A percentile compares a stretch with the other conserved stretches of the same genome.
Conservation (phyloP, 2,888 invertebrate species). For the Matsumyia berberina region DNA sequence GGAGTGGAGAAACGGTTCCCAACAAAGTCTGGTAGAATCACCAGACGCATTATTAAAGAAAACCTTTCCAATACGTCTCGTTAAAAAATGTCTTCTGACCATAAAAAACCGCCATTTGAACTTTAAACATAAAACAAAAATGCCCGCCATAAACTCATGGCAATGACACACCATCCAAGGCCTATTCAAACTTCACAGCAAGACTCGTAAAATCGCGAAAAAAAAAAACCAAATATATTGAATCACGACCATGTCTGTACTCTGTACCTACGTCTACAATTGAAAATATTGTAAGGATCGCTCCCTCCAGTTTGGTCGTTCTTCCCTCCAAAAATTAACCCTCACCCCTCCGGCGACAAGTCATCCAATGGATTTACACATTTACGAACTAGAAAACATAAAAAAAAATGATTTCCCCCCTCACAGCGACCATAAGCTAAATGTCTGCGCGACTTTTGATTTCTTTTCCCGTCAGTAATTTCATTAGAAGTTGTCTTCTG, state of each 20-base stretch:
- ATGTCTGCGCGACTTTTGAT: constrained; percentile 24
- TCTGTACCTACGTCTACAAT: background rate
- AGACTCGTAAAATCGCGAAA: background rate
- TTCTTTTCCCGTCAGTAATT: constrained; percentile 23
- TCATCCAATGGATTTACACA: constrained; percentile 6
- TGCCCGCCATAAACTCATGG: background rate
- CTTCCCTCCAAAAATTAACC: background rate
- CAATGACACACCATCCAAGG: background rate
- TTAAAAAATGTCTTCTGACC: background rate
- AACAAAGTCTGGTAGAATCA: too few species aligned
- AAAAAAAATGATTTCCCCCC: background rate
- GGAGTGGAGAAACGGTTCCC: too few species aligned
- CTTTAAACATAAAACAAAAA: background rate
- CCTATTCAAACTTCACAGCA: background rate
- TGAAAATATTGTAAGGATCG: background rate
- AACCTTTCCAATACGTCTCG: background rate
- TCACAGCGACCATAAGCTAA: constrained; percentile 14
- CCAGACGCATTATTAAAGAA: background rate
- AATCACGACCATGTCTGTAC: constrained; percentile 7
- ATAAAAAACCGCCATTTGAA: background rate
- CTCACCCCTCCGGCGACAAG: background rate
- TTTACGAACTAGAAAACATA: constrained; percentile 1
- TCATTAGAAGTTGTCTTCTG: constrained; percentile 10
- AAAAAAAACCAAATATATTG: background rate
- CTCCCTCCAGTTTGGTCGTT: constrained; percentile 1